Conservation (phyloP, 2,113 vertebrate species). For the Gallinago media region DNA sequence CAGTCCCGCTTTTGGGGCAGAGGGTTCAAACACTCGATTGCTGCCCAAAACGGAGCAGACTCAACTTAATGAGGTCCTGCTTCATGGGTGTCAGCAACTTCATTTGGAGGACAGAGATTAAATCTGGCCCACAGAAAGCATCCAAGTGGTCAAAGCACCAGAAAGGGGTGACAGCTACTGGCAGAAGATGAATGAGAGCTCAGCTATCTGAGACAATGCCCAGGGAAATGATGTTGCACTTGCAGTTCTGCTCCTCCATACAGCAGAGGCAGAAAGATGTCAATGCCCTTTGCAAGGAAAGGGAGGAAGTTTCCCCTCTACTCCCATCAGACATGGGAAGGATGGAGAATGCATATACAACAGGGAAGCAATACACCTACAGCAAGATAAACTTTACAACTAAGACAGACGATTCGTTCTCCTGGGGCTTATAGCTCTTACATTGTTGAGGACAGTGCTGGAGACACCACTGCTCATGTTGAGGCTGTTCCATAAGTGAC, state of each 20-base stretch:
- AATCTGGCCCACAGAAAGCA: too few relatives aligned
- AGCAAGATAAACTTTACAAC: background rate
- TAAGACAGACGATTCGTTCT: background rate
- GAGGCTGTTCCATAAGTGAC: conserved; percentile 89
- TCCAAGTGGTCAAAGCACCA: background rate
- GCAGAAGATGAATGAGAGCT: background rate
- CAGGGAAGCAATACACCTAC: background rate
- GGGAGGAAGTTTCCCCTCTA: background rate
- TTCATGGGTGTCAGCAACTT: background rate
- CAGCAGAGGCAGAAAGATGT: background rate
- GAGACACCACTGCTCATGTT: conserved; percentile 76
- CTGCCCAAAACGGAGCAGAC: background rate
- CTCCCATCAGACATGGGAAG: background rate
- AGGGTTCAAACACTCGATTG: background rate
- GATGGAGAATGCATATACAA: background rate
- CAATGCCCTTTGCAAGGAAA: background rate
- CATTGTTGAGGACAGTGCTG: conserved; percentile 86
- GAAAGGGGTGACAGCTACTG: background rate
- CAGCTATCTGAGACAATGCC: background rate
- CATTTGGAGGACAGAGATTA: background rate
- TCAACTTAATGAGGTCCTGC: background rate
- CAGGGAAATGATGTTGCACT: accelerated
- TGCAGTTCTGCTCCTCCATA: background rate
- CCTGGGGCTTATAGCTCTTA: conserved; percentile 49
- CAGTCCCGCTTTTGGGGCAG: background rate